Evolutionary conservation across 2,113 vertebrate genomes (phyloP).

Genomic region (Rutilus rutilus): DNA sequence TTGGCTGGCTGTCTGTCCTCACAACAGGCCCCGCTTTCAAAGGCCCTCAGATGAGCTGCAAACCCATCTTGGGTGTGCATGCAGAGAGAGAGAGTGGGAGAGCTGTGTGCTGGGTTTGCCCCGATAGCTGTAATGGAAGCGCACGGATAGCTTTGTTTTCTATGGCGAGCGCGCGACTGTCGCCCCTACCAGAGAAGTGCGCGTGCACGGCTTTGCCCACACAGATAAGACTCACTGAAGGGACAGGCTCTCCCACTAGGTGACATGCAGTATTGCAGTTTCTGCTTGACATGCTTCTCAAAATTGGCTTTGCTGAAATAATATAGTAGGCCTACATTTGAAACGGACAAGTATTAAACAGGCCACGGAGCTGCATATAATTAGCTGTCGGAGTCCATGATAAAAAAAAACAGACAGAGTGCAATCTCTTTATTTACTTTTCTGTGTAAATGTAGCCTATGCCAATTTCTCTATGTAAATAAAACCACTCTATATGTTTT

Average conservation of each 20-base stretch:
- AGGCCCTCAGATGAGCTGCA: conserved; percentile 69
- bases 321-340: neutral
- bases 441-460: too few species aligned
- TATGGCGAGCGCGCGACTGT: conserved; percentile 70
- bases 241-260: conserved; percentile 5
- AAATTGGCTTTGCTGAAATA: neutral
- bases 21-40: conserved; percentile 67
- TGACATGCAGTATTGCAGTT: conserved; percentile 13
- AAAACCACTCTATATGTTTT: neutral
- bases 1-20: conserved; percentile 64
- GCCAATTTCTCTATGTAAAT: too few species aligned
- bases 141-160: conserved; percentile 80
- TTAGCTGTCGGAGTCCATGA: neutral
- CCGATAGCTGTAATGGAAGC: conserved; percentile 71
- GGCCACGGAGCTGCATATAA: neutral
- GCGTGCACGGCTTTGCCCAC: conserved; percentile 24
- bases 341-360: neutral
- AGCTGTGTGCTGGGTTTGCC: conserved; percentile 63
- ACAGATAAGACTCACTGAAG: neutral
- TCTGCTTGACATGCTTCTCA: neutral
- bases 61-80: conserved; percentile 72
- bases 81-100: conserved; percentile 63
- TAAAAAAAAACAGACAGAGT: too few species aligned
- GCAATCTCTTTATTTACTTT: too few species aligned
- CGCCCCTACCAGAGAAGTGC: conserved; percentile 26